These are phyloP conservation scores for Rhogogaster chlorosoma DNA, from an alignment of 2,888 invertebrate species.

Conservation along the genomic window DNA sequence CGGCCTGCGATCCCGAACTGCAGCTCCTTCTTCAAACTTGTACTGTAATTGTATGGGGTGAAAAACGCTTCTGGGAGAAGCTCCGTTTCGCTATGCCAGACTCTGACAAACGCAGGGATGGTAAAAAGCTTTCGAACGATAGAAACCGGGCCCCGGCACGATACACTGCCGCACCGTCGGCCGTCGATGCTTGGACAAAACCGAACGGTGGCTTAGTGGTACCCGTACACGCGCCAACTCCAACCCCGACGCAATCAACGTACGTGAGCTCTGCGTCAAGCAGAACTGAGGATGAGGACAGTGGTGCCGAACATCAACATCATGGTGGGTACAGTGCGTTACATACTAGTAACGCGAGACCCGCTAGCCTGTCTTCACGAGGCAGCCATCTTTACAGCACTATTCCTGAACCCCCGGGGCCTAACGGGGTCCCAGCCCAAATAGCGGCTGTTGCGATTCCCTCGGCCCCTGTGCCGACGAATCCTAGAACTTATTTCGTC, in stretches of 20 bases:
- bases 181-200: constrained; percentile 86
- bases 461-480: constrained; percentile 42
- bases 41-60: constrained; percentile 86
- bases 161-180: constrained; percentile 88
- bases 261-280: constrained; percentile 81
- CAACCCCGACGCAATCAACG: constrained; percentile 84
- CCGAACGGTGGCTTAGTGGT: constrained; percentile 71
- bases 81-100: constrained; percentile 89
- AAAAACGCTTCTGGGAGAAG: constrained; percentile 92
- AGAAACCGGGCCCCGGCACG: constrained; percentile 81
- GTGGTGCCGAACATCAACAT: constrained; percentile 81
- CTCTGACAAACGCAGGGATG: constrained; percentile 76
- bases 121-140: constrained; percentile 59
- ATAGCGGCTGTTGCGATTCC: constrained; percentile 57
- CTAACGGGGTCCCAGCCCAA: constrained; percentile 55
- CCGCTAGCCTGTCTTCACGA: constrained; percentile 73
- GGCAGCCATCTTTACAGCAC: constrained; percentile 75
- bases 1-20: constrained; percentile 88
- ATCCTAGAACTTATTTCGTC: constrained; percentile 49
- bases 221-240: constrained; percentile 79
- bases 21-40: constrained; percentile 87
- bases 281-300: constrained; percentile 83
- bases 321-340: constrained; percentile 79
- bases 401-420: constrained; percentile 74
- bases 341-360: constrained; percentile 66